Evolutionary conservation across 2,113 vertebrate genomes (phyloP), one percentile per base, ranked within the genome.

Genomic region (Glaucidium brasilianum): DNA sequence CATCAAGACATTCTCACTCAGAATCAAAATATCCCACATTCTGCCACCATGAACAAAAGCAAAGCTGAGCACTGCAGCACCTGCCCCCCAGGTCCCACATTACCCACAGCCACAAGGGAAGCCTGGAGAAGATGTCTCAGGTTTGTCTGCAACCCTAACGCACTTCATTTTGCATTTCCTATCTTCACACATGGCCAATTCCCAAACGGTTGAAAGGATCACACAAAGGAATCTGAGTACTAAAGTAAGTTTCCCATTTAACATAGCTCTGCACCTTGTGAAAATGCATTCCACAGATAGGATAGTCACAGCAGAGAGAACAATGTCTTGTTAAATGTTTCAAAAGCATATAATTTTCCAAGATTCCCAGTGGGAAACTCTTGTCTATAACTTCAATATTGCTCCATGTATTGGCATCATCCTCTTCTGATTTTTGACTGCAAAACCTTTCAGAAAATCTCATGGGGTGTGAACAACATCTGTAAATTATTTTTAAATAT

Each of bases 51-150:
- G 34, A 64, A 43, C 16, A 82, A 68, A 60, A 64, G 29, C 37
- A 68, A 90, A 72, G n/a, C 26, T 82, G 37, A 95, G 13, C 35
- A 67, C 35, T 47, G 32, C 43, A 47, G 11, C 58, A 79, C 58
- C 35, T 3, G 3, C 3, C 4, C 8, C 22, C 67, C 2, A 1
- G 15, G 29, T 63, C 30, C 14, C 0, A 0, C 9, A 2, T 41
- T 79, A 73, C 67, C 45, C 25, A n/a, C 17, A 66, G 75, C 75
- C 30, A 43, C 0, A 0, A 76, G 55, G 15, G 20, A 73, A 94
- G n/a, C 21, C 60, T 64, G 20, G 49, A n/a, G 32, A 53, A 81
- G 34, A 85, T 49, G 50, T 60, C 35, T 59, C 53, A 39, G 30
- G n/a, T 82, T 53, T 55, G 45, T 71, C 85, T 80, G 45, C 27